Base-by-base conservation (phyloP, 1,140 invertebrate species). In the Augochlora pura region DNA sequence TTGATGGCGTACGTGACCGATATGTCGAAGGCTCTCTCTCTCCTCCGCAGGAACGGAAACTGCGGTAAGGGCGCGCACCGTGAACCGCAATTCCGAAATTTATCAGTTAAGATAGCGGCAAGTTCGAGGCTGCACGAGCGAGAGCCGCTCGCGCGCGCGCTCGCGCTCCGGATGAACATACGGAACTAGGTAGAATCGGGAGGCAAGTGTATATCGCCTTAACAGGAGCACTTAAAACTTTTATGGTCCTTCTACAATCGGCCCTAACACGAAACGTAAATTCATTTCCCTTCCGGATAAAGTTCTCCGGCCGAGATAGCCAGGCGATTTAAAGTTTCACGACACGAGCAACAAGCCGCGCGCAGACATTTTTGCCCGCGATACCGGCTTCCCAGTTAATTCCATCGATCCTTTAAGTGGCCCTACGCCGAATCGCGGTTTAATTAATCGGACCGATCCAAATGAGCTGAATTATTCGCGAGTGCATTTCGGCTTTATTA, bases 1-100 rank as follows among this genome's bases (percentile, higher is more conserved):
- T 38, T 39, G 66, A 70, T 59, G 62, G 74, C 25, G 81, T 81
- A 83, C 82, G 83, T 85, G 82, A 85, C 83, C 82, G 82, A 81
- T 85, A 85, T 54, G 73, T 49, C 52, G 69, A 27, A 62, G 62
- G 49, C 74, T 68, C 64, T 57, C 21, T 67, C 32, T 32, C 32
- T 32, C 1, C 32, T 32, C 32, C 67, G 54, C 66, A 62, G 81
- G 71, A 59, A 64, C 65, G 66, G 59, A n/a, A 77, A 23, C 68
- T 27, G 39, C 49, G 12, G 7, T 16, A 57, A 76, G 21, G 38
- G 57, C 73, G 46, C 27, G 27, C 39, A 59, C 54, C 32, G 65
- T 65, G 79, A 70, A 57, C 21, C 14, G 10, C 38, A 59, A 74
- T 38, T 60, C n/a, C 39, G 54, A 39, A 79, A 79, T 79, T 79